phyloP scores from a whole-genome alignment of 2,888 invertebrate genomes.

The Cephus nigrinus region DNA sequence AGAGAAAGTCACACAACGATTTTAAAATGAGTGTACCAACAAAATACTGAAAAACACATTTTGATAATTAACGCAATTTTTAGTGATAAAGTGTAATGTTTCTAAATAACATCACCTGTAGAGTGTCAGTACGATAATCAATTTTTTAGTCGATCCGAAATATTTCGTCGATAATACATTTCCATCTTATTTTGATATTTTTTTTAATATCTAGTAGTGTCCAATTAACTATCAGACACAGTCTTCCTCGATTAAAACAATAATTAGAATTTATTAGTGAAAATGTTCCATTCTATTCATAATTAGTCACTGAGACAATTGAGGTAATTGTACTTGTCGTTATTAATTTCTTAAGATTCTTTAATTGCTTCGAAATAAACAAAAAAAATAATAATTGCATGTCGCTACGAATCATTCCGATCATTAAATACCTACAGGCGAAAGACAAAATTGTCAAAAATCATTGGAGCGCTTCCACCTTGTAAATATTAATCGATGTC shows the following conservation, averaged over 20 bases:
- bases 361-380: neutral
- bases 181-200: neutral
- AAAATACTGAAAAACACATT: neutral
- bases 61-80: neutral
- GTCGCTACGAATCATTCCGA: neutral
- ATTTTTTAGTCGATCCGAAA: neutral
- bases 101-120: neutral
- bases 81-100: neutral
- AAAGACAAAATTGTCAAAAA: neutral
- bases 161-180: neutral
- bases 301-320: neutral
- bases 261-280: slow-evolving; percentile 34
- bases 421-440: neutral
- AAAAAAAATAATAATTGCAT: neutral
- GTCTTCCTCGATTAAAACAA: slow-evolving; percentile 36
- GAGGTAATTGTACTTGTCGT: neutral
- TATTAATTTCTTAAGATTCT: neutral
- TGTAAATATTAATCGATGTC: neutral
- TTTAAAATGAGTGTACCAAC: neutral
- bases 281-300: neutral
- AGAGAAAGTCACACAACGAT: neutral
- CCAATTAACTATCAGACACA: neutral
- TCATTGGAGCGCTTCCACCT: neutral
- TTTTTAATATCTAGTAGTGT: neutral
- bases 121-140: neutral